Base-by-base conservation (phyloP, 2,888 invertebrate genomes). In the Falcaria lacertinaria region DNA sequence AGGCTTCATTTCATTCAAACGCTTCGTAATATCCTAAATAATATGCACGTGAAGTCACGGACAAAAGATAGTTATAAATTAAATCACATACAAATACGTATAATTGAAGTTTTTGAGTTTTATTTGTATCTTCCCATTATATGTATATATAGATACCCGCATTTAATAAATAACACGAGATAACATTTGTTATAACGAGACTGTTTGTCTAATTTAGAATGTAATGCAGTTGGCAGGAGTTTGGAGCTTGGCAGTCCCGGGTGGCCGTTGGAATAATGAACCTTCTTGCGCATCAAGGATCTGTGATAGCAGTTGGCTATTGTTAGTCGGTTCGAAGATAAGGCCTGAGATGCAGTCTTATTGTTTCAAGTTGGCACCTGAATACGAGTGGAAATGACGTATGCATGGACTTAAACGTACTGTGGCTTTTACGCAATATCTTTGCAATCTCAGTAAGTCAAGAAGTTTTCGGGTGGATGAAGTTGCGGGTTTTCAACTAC, bases 181-280 rank as follows among this genome's bases (percentile, higher is more conserved):
- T 50, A 52, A 50, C 50, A 48, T 53, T 45, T 25, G 47, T 48
- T 47, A n/a, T 48, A 50, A 46, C 56, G 52, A 51, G 45, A 52
- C 48, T 52, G 63, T 66, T 60, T 59, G 51, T 42, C 43, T 53
- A 53, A 46, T 49, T 57, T 45, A 48, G 47, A 51, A 54, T 51
- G 36, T 56, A 63, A 51, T 48, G 37, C 39, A 53, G 61, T 63
- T 68, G 68, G 63, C 65, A 69, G 59, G 40, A 42, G 54, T 50
- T 42, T 53, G 47, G 47, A 59, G 70, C 61, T 75, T 69, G 70
- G 66, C 69, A 70, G 55, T 50, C n/a, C n/a, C n/a, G 54, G 56
- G 70, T 71, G 74, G 69, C 75, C 73, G 66, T 74, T 73, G 69
- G 60, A 66, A 58, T 71, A 73, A 70, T 67, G 69, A 69, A 70